Conservation (phyloP, 2,113 vertebrate genomes). For the Caranx ignobilis region DNA sequence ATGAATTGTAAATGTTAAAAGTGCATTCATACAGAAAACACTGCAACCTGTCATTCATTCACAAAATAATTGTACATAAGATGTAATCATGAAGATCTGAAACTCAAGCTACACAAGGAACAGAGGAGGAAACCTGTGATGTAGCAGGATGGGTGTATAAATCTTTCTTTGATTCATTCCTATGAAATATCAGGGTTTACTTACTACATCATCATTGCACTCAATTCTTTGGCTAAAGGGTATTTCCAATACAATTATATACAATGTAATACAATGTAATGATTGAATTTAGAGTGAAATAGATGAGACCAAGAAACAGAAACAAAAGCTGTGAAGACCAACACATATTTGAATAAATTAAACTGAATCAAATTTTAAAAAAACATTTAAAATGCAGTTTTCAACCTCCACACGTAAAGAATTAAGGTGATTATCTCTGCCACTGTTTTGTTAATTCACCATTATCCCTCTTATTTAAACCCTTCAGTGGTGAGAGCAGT, state of each 20-base stretch:
- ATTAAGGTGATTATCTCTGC: not conserved
- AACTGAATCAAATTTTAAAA: not conserved
- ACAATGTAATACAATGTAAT: not conserved
- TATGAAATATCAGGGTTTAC: not conserved
- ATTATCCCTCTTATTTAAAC: slow-evolving; percentile 46
- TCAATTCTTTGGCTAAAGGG: slow-evolving; percentile 7
- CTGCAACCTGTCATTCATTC: not conserved
- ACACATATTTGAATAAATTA: not conserved
- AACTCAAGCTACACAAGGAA: not conserved
- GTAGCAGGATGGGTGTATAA: not conserved
- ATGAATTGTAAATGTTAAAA: not conserved
- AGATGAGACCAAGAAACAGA: not conserved
- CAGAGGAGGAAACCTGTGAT: not conserved
- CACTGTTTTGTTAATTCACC: slow-evolving; percentile 10
- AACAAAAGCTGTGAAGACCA: not conserved
- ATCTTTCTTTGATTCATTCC: not conserved
- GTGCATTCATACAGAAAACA: slow-evolving; percentile 11
- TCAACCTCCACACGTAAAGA: not conserved
- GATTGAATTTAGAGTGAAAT: not conserved
- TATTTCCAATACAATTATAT: slow-evolving; percentile 6
- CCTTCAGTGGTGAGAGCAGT: slow-evolving; percentile 24
- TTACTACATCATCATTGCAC: not conserved
- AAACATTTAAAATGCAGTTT: not conserved
- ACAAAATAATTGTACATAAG: slow-evolving; percentile 8
- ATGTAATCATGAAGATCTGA: slow-evolving; percentile 3